A percentile compares a stretch with the other conserved stretches of the same genome.
These are phyloP conservation scores for Gallinago jamesoni DNA, from an alignment of 2,113 vertebrate genomes.

Conservation along the genomic window DNA sequence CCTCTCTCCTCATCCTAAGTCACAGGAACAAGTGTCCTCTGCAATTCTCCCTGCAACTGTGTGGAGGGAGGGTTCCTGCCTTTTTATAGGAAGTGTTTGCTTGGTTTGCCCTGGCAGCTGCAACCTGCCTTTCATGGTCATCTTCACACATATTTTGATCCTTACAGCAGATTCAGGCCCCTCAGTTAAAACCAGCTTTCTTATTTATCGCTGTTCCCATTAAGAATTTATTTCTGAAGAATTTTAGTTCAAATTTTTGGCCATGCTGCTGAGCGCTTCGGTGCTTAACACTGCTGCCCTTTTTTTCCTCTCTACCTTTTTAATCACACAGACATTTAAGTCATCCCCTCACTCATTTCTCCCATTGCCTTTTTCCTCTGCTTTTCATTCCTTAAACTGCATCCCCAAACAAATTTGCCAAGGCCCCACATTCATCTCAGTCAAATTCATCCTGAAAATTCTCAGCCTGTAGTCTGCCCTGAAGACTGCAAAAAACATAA, in stretches of 20 bases:
- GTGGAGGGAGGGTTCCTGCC: not conserved
- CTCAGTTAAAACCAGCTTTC: not conserved
- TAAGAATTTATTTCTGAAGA: not conserved
- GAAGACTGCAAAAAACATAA: not conserved
- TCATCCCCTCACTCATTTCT: not conserved
- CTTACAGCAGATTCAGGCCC: not conserved
- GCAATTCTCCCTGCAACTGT: rapidly evolving
- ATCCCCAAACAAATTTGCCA: not conserved
- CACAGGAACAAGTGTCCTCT: not conserved
- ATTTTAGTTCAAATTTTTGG: not conserved
- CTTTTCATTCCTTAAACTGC: not conserved
- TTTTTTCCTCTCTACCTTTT: not conserved
- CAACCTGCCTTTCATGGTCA: not conserved
- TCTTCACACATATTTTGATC: not conserved
- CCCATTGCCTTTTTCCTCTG: not conserved
- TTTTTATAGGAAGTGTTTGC: not conserved
- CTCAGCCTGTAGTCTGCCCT: not conserved
- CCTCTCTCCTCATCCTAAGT: not conserved
- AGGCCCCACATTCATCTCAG: not conserved
- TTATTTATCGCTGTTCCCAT: not conserved
- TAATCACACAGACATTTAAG: not conserved
- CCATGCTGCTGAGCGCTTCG: not conserved
- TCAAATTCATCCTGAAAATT: constrained; percentile 12
- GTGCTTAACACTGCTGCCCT: not conserved
- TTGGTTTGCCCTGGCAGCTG: not conserved